Evolutionary conservation across 1,140 invertebrate species (phyloP), one percentile per base, ranked within the genome.

Genomic region (Sycophaga agraensis): DNA sequence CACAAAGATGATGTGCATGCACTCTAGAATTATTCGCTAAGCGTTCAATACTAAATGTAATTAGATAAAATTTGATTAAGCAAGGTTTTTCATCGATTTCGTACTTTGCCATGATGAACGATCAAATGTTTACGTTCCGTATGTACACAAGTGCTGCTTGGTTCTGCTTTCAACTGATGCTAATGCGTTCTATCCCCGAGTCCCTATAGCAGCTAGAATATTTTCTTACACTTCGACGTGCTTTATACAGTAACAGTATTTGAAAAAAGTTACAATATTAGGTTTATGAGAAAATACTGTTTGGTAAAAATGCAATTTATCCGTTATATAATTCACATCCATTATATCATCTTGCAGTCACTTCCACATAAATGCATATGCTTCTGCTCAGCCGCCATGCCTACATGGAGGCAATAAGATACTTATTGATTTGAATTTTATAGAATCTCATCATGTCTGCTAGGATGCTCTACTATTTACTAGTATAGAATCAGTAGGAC

Each of bases 21-120:
- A 62, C 53, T 21, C 66, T 59, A 49, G 31, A 19, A 51, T 31
- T 19, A 28, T 31, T 28, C 14, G 5, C 26, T n/a, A 40, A 28
- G 22, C 51, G 24, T 1, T 17, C 2, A 2, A 19, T 53, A 40
- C 67, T 59, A 69, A 77, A 76, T 76, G 68, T 42, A 66, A 70
- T 74, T 68, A 70, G 51, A 46, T 55, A 59, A 73, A 69, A 73
- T 73, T 66, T 66, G 57, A 69, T 68, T 73, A 71, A 26, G 54
- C 54, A 70, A 68, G 63, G 6, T 7, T 31, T 37, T 39, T 31
- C 55, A 26, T 63, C 76, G 46, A 78, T 58, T 31, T 63, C 76
- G 49, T 80, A 80, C 78, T 80, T 80, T 70, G 78, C 78, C 78
- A 80, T 80, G 65, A 67, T 73, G 71, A 70, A 9, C 24, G 9